These are phyloP conservation scores for Leptestheria dahalacensis DNA, from an alignment of 1,140 invertebrate species.

Conservation along the genomic window DNA sequence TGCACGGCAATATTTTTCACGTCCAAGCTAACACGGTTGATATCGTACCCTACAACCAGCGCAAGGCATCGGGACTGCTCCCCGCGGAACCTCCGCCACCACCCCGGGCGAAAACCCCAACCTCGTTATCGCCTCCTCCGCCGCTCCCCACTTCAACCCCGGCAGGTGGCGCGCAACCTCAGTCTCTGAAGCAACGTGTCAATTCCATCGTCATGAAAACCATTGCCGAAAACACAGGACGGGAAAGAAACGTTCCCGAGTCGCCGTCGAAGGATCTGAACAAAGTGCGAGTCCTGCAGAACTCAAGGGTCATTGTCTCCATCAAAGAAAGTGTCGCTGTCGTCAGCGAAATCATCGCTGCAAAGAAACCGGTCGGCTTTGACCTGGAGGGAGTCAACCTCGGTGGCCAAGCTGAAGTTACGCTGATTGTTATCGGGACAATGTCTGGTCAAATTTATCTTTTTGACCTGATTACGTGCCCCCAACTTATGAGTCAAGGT, in stretches of 20 bases:
- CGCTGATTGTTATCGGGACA: constrained; percentile 70
- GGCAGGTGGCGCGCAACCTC: constrained; percentile 3
- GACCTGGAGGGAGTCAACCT: constrained; percentile 86
- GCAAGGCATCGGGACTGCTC: constrained; percentile 12
- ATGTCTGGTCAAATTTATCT: constrained; percentile 53
- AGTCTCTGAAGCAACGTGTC: constrained; percentile 64
- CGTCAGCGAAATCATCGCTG: constrained; percentile 53
- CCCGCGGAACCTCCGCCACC: constrained; percentile 7
- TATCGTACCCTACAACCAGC: constrained; percentile 28
- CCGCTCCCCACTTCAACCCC: constrained; percentile 17
- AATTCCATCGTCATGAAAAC: constrained; percentile 76
- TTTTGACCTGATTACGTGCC: constrained; percentile 78
- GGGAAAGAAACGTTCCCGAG: constrained; percentile 13
- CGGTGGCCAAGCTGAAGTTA: constrained; percentile 64
- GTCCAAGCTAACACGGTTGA: constrained; percentile 79
- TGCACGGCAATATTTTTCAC: constrained; percentile 77
- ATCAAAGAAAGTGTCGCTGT: constrained; percentile 53
- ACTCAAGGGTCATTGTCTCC: constrained; percentile 58
- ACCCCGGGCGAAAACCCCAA: constrained; percentile 8
- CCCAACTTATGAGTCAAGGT: constrained; percentile 56
- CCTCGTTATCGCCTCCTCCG: constrained; percentile 25
- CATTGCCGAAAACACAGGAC: constrained; percentile 62
- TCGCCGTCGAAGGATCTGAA: constrained; percentile 14
- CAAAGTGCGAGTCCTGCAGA: constrained; percentile 60
- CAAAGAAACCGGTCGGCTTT: constrained; percentile 45